phyloP scores from a whole-genome alignment of 2,113 vertebrate genomes.

The Grallaria varia region DNA sequence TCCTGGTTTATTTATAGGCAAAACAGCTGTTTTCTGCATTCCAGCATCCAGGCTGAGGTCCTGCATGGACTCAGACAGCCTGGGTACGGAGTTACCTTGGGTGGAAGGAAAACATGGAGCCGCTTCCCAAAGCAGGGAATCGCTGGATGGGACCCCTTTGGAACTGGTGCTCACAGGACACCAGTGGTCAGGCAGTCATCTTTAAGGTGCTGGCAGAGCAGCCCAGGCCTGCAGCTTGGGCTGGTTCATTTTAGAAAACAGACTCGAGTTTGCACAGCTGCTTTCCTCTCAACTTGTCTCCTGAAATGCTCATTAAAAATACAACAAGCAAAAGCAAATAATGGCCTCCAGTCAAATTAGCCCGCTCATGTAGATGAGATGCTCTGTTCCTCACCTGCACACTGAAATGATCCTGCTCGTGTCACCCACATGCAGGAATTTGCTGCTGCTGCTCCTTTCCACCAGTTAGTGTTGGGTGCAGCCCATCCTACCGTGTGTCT shows the following conservation, averaged over 20 bases:
- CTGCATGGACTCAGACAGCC: neutral
- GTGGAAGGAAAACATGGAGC: neutral
- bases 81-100: neutral
- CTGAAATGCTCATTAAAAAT: neutral
- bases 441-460: neutral
- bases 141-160: neutral
- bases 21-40: constrained; percentile 51
- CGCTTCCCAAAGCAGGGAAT: neutral
- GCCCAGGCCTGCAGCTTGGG: neutral
- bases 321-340: neutral
- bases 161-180: neutral
- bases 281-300: neutral
- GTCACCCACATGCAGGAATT: neutral
- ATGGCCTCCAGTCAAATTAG: neutral
- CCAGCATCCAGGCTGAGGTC: neutral
- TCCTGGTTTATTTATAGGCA: constrained; percentile 49
- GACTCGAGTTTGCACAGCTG: neutral
- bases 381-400: neutral
- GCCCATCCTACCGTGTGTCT: too few species aligned
- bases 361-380: neutral
- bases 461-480: neutral
- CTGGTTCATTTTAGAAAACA: neutral
- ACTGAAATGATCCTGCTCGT: neutral
- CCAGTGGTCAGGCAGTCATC: neutral
- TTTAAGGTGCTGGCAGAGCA: neutral